These are phyloP conservation scores for Crematogaster levior DNA, from an alignment of 2,888 invertebrate genomes.

Conservation along the genomic window DNA sequence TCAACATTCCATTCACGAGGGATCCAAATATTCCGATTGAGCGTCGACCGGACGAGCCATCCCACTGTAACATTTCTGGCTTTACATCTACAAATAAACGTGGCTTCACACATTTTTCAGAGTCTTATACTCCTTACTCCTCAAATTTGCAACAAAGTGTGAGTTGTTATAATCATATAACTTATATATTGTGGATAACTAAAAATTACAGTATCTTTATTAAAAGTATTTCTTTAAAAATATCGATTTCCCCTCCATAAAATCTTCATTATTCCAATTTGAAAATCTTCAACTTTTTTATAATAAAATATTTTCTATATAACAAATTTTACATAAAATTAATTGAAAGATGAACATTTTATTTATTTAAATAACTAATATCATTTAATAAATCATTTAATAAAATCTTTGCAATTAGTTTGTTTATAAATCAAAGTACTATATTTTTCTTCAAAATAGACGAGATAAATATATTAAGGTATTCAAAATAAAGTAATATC, in stretches of 20 bases:
- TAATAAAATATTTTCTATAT: not conserved
- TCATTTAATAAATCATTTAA: too few relatives aligned
- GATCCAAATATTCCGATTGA: constrained; percentile 83
- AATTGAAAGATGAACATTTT: not conserved
- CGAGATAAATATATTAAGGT: too few relatives aligned
- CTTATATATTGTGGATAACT: not conserved
- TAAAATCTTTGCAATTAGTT: not conserved
- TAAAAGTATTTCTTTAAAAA: not conserved
- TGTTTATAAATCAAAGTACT: not conserved
- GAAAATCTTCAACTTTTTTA: not conserved
- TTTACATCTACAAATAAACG: constrained; percentile 74
- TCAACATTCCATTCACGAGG: constrained; percentile 85
- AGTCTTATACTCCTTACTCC: constrained; percentile 81
- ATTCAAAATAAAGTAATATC: too few relatives aligned
- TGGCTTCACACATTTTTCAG: constrained; percentile 74
- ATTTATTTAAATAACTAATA: not conserved
- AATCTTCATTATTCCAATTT: not conserved
- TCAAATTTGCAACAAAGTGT: constrained; percentile 72
- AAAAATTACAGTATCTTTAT: not conserved
- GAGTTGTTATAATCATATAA: not conserved
- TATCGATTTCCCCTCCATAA: not conserved
- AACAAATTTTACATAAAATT: not conserved
- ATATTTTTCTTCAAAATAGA: too few relatives aligned
- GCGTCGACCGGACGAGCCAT: constrained; percentile 78
- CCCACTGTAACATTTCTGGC: constrained; percentile 71